phyloP scores from a whole-genome alignment of 2,888 invertebrate species.

The Odontothrips loti region DNA sequence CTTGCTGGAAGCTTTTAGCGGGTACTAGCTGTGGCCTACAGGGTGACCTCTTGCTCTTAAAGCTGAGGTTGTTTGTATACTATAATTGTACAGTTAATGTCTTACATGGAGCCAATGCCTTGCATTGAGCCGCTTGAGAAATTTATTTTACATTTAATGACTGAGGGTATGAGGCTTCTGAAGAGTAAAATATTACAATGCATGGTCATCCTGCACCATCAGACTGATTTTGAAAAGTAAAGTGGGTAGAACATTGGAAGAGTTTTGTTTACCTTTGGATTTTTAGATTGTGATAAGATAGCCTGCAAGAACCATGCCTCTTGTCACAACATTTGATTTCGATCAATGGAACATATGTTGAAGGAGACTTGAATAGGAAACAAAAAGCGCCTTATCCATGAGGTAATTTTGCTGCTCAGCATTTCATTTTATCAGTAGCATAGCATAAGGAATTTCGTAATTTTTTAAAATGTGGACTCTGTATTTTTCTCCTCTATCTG shows the following conservation, averaged over 20 bases:
- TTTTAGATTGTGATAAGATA: not conserved
- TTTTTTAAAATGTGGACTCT: too few species aligned
- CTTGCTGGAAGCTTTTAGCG: not conserved
- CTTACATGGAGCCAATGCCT: not conserved
- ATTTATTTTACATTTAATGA: not conserved
- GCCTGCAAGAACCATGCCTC: not conserved
- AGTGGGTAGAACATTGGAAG: not conserved
- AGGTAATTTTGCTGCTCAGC: not conserved
- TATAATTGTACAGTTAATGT: not conserved
- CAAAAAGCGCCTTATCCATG: too few species aligned
- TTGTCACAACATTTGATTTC: not conserved
- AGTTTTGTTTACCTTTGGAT: not conserved
- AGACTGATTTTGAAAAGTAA: not conserved
- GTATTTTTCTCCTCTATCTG: too few species aligned
- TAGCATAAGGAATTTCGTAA: too few species aligned
- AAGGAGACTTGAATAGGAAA: not conserved
- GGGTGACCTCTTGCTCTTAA: not conserved
- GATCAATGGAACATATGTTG: too few species aligned
- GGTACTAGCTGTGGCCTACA: conserved; percentile 6
- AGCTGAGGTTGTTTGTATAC: not conserved
- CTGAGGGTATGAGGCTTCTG: too few species aligned
- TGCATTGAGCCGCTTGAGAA: not conserved
- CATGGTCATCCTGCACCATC: not conserved
- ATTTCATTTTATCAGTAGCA: not conserved
- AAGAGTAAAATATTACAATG: not conserved